Base-by-base conservation (phyloP, 1,140 invertebrate species). In the Matsumurasca onukii region DNA sequence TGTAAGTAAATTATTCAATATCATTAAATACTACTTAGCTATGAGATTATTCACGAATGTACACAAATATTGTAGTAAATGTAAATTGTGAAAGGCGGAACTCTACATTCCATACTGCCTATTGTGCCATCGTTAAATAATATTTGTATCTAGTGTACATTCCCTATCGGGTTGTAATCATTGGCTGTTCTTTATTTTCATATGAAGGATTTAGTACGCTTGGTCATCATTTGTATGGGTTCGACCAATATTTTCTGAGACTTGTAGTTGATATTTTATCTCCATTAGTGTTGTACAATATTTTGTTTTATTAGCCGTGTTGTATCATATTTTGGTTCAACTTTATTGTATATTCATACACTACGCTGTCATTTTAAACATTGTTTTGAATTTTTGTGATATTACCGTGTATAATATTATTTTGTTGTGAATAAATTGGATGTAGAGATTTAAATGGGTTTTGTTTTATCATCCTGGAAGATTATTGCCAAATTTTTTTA, bases 391-490 rank as follows among this genome's bases (percentile, higher is more conserved):
- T 65, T 65, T 63, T 65, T 65, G 30, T 63, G 30, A 27, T 27
- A 65, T 45, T 45, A 17, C 27, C 48, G 15, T 65, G 39, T 27
- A 45, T 48, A 27, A 25, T 55, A 63, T 63, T 31, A 63, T 65
- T 45, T 27, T 65, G 62, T 65, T 65, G 31, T 65, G 62, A 65
- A 65, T 65, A 65, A 65, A 65, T 65, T 65, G 62, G 62, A 39
- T 65, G 62, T 65, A 65, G 62, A 45, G 31, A 48, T 48, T 45
- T 45, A 45, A 45, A 31, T 30, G 61, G 3, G 57, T 29, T 27
- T 61, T 5, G 2, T 39, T 39, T 39, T 39, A 39, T n/a, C n/a
- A n/a, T n/a, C n/a, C n/a, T n/a, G n/a, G n/a, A n/a, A n/a, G n/a
- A n/a, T n/a, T n/a, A n/a, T n/a, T n/a, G n/a, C n/a, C n/a, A n/a